Conservation (phyloP, 2,797 vertebrate genomes). For the Mus spretus region DNA sequence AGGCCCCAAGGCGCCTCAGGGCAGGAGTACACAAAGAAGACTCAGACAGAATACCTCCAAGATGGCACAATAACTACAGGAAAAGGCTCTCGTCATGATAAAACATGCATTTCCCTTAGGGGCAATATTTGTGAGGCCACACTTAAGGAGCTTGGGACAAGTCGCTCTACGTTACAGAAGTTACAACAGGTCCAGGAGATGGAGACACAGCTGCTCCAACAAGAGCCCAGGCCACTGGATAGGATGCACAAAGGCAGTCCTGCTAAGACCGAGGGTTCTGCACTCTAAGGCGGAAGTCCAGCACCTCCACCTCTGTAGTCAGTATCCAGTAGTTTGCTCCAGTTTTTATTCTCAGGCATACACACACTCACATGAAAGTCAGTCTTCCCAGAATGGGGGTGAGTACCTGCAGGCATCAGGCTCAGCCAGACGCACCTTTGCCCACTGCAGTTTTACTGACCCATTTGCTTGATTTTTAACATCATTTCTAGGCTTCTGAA, state of each 20-base stretch:
- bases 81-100: not conserved
- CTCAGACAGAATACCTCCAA: not conserved
- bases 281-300: not conserved
- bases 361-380: not conserved
- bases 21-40: not conserved
- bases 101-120: rapidly evolving
- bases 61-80: not conserved
- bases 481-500: not conserved
- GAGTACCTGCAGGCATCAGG: not conserved
- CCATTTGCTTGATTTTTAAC: not conserved
- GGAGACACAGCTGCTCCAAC: not conserved
- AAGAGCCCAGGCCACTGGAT: not conserved
- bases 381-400: not conserved
- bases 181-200: not conserved
- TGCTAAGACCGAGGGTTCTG: not conserved
- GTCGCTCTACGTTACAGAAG: not conserved
- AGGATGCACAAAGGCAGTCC: not conserved
- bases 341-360: not conserved
- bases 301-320: not conserved
- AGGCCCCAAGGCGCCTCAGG: not conserved
- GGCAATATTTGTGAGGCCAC: rapidly evolving
- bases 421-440: not conserved
- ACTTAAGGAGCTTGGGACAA: not conserved
- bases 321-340: not conserved
- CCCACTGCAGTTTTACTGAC: too few species aligned